phyloP scores from a whole-genome alignment of 2,113 vertebrate genomes.

The Brachyhypopomus occidentalis region DNA sequence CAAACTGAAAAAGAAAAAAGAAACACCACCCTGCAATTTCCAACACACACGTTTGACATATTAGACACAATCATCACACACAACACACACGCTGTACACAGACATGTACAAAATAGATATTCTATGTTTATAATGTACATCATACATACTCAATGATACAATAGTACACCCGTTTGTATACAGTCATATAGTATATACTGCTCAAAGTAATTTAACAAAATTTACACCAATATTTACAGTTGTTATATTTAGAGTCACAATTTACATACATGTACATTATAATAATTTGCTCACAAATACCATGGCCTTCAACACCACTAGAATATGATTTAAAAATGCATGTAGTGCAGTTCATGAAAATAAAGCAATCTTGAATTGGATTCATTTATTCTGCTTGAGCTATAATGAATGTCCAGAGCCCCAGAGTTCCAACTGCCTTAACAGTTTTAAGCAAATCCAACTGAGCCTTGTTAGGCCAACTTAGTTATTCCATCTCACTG shows the following conservation, averaged over 20 bases:
- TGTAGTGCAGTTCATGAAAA: conserved; percentile 21
- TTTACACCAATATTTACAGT: conserved; percentile 93
- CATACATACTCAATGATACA: conserved; percentile 71
- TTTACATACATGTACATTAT: conserved; percentile 67
- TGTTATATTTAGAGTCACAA: conserved; percentile 85
- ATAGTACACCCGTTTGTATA: conserved; percentile 75
- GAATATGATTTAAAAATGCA: conserved; percentile 57
- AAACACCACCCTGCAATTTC: conserved; percentile 37
- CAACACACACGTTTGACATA: conserved; percentile 32
- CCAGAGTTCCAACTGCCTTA: conserved; percentile 58
- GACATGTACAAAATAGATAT: conserved; percentile 54
- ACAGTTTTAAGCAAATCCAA: conserved; percentile 26
- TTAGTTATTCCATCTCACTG: not conserved
- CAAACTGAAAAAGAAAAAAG: conserved; percentile 40
- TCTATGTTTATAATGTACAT: conserved; percentile 66
- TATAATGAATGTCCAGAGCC: conserved; percentile 59
- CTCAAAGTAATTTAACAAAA: conserved; percentile 84
- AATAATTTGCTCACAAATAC: conserved; percentile 70
- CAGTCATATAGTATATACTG: conserved; percentile 76
- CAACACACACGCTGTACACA: conserved; percentile 59
- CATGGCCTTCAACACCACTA: conserved; percentile 68
- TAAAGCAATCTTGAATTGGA: conserved; percentile 42
- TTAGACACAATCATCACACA: conserved; percentile 45
- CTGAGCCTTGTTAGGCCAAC: conserved; percentile 9
- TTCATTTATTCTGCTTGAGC: conserved; percentile 22